A percentile compares a stretch with the other conserved stretches of the same genome.
Conservation (phyloP, 2,113 vertebrate species). For the Canis aureus region DNA sequence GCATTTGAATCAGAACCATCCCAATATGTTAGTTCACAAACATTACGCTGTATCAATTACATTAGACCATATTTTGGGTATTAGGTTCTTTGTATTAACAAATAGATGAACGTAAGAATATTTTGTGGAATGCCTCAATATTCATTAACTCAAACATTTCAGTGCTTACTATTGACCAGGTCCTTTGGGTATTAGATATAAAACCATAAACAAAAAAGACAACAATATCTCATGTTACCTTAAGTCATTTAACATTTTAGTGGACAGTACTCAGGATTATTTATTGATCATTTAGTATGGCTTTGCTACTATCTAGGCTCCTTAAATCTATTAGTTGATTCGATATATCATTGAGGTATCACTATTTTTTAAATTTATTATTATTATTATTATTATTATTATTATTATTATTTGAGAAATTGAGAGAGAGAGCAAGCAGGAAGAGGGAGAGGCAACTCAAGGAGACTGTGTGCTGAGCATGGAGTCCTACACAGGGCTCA, state of each 20-base stretch:
- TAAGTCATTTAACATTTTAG: background rate
- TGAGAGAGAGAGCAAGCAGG: background rate
- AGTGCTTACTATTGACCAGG: background rate
- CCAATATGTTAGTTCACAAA: background rate
- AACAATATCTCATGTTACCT: background rate
- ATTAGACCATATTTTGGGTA: background rate
- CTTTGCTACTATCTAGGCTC: background rate
- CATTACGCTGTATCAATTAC: background rate
- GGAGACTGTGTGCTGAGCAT: background rate
- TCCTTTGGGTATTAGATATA: background rate
- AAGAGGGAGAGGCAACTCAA: background rate
- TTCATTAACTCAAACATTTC: background rate
- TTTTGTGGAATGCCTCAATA: background rate
- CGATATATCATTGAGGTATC: background rate
- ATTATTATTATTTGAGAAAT: background rate
- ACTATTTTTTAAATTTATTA: background rate
- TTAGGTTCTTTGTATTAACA: background rate
- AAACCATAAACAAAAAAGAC: background rate
- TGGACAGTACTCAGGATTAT: background rate
- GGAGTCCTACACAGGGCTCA: background rate
- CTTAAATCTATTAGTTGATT: background rate
- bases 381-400: background rate
- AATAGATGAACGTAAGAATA: background rate
- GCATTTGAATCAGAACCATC: background rate
- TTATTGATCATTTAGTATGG: background rate